A percentile compares a stretch with the other conserved stretches of the same genome.
These are phyloP conservation scores for Takifugu flavidus DNA, from an alignment of 2,113 vertebrate species.

Conservation along the genomic window DNA sequence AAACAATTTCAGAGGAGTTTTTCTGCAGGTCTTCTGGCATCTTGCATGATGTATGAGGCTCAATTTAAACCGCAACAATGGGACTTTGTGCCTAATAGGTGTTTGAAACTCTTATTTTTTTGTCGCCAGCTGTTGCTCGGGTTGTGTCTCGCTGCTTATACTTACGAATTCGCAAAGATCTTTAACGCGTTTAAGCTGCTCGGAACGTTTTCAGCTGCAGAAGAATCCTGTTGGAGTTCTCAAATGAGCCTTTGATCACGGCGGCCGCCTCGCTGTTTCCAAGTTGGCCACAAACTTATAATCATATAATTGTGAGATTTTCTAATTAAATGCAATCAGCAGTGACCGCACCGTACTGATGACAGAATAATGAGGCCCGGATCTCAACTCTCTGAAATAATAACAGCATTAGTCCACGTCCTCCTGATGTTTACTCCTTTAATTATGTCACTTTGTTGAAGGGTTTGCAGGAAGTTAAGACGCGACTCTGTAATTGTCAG, in stretches of 20 bases:
- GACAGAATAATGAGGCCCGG: no score
- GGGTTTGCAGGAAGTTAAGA: not conserved
- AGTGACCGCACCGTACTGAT: no score
- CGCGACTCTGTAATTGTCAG: no score
- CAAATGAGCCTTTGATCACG: not conserved
- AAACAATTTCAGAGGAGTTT: conserved; percentile 33
- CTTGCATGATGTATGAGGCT: conserved; percentile 53
- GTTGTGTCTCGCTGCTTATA: not conserved
- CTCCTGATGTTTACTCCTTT: conserved; percentile 9
- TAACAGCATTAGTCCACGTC: not conserved
- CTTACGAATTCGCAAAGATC: not conserved
- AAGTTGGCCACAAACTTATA: not conserved
- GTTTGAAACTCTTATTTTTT: no score
- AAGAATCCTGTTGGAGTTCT: conserved; percentile 1
- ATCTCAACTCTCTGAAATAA: no score
- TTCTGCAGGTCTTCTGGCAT: conserved; percentile 16
- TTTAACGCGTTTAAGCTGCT: not conserved
- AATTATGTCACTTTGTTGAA: conserved; percentile 5
- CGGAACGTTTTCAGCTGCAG: not conserved
- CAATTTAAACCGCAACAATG: conserved; percentile 46
- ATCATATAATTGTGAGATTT: not conserved
- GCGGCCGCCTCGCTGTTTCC: not conserved
- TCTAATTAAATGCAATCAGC: not conserved
- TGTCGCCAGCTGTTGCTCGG: not conserved
- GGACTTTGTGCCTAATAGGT: no score